Conservation (phyloP, 2,797 vertebrate species). For the Allochrocebus solatus region DNA sequence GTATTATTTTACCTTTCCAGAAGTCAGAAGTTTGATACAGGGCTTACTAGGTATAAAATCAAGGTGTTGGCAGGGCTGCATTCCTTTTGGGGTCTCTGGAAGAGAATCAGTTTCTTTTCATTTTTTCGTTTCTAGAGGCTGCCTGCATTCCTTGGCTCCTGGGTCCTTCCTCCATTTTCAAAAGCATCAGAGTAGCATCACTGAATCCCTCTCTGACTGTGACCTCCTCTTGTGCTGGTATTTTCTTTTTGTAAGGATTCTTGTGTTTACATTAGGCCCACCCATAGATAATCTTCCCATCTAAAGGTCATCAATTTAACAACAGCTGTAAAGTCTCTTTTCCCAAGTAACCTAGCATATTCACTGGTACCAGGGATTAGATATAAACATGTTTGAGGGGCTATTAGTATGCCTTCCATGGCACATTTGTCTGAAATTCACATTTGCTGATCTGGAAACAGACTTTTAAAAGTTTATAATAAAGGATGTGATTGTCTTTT, state of each 20-base stretch:
- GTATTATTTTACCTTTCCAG: not conserved
- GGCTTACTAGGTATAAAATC: not conserved
- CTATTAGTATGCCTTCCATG: not conserved
- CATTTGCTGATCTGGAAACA: not conserved
- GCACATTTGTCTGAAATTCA: not conserved
- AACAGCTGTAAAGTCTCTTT: not conserved
- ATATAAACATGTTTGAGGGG: not conserved
- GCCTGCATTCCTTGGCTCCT: not conserved
- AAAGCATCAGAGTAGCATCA: not conserved
- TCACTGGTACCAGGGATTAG: not conserved
- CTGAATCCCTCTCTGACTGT: not conserved
- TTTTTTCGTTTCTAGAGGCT: not conserved
- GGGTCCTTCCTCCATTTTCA: not conserved
- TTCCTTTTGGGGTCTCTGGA: not conserved
- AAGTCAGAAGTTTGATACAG: not conserved
- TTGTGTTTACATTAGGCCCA: not conserved
- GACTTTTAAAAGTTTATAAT: not conserved
- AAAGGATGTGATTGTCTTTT: not conserved
- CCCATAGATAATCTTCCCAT: not conserved
- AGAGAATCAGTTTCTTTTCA: not conserved
- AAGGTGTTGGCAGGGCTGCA: not conserved
- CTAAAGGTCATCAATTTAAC: not conserved
- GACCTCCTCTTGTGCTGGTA: not conserved
- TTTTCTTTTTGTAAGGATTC: not conserved
- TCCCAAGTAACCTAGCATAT: not conserved